A percentile compares a stretch with the other conserved stretches of the same genome.
phyloP scores from a whole-genome alignment of 2,797 vertebrate species.

The Falco naumanni region DNA sequence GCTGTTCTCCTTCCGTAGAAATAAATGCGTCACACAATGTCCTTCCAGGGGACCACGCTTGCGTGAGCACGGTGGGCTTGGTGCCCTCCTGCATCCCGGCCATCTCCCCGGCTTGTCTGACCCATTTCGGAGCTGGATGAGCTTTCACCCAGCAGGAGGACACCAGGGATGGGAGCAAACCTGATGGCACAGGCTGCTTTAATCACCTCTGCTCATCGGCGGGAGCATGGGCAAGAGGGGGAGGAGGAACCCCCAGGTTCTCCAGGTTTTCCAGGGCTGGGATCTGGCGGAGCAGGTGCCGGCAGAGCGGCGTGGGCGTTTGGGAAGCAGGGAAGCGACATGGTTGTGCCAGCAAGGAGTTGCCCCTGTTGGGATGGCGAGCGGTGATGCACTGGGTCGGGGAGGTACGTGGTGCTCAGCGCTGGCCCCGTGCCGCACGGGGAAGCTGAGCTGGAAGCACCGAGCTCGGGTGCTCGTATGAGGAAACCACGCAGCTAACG shows the following conservation, averaged over 20 bases:
- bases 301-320: accelerated
- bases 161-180: accelerated
- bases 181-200: not conserved
- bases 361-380: accelerated
- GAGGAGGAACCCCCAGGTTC: not conserved
- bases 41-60: accelerated
- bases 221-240: not conserved
- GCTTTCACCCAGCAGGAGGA: not conserved
- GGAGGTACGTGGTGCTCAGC: not conserved
- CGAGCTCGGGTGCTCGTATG: not conserved
- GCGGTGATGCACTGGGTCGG: not conserved
- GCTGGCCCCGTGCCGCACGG: not conserved
- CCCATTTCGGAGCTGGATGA: not conserved
- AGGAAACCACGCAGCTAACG: accelerated
- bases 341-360: not conserved
- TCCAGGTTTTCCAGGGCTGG: not conserved
- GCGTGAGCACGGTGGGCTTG: not conserved
- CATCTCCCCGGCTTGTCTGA: accelerated
- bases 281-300: accelerated
- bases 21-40: accelerated
- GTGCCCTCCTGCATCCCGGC: not conserved
- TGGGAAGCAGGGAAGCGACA: not conserved
- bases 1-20: not conserved
- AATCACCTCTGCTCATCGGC: not conserved
- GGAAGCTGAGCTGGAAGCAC: accelerated